Evolutionary conservation across 2,888 invertebrate genomes (phyloP).

Genomic region (Spodoptera littoralis): DNA sequence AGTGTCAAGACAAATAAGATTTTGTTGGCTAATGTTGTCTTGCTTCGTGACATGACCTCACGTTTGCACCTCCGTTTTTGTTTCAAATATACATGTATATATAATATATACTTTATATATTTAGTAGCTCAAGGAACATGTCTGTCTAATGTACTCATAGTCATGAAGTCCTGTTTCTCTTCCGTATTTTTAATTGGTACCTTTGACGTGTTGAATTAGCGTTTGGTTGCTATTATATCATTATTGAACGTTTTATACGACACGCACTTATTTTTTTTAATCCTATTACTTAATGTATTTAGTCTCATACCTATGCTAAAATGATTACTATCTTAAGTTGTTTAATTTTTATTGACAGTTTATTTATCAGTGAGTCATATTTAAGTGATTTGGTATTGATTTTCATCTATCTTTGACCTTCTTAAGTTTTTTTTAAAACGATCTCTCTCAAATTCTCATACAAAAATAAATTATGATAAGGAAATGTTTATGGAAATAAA

Average conservation of each 20-base stretch:
- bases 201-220: conserved; percentile 26
- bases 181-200: conserved; percentile 48
- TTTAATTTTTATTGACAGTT: too few relatives aligned
- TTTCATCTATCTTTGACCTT: too few relatives aligned
- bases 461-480: too few relatives aligned
- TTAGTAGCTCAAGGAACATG: conserved; percentile 29
- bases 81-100: conserved; percentile 9
- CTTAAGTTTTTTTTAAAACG: too few relatives aligned
- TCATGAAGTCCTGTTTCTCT: conserved; percentile 40
- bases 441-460: too few relatives aligned
- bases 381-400: too few relatives aligned
- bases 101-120: conserved; percentile 1
- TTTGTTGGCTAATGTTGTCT: conserved; percentile 38
- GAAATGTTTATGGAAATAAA: too few relatives aligned
- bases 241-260: conserved; percentile 16
- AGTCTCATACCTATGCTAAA: conserved; percentile 1
- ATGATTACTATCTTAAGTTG: too few relatives aligned
- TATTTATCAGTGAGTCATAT: too few relatives aligned
- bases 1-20: conserved; percentile 49
- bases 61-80: conserved; percentile 53
- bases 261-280: conserved; percentile 13
- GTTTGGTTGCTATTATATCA: conserved; percentile 23
- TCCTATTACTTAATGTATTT: conserved; percentile 23
- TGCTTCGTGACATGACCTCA: conserved; percentile 66
- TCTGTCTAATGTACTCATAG: conserved; percentile 15